Evolutionary conservation across 2,888 invertebrate species (phyloP).

Genomic region (Sclerodermus sp.): DNA sequence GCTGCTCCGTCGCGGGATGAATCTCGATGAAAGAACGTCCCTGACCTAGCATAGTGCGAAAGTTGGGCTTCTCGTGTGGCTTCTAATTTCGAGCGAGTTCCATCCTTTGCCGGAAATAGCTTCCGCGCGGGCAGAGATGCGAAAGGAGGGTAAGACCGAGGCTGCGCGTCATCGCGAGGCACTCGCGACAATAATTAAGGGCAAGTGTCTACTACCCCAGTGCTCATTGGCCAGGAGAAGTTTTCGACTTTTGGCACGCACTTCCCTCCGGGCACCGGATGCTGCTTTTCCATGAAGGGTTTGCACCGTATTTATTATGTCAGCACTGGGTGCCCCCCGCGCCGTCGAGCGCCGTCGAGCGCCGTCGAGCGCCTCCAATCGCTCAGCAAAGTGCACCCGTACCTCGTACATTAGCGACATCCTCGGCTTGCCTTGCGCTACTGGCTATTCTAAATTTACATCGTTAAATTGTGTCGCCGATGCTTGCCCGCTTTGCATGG

Average conservation of each 20-base stretch:
- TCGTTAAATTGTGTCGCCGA: constrained; percentile 22
- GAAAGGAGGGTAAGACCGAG: constrained; percentile 17
- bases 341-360: background rate
- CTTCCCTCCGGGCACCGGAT: constrained; percentile 25
- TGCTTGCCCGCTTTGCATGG: constrained; percentile 11
- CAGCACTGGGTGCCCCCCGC: constrained; percentile 2
- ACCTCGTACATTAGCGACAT: constrained; percentile 23
- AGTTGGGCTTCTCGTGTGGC: constrained; percentile 9
- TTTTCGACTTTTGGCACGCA: constrained; percentile 35
- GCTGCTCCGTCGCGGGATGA: no score
- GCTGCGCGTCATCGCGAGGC: constrained; percentile 6
- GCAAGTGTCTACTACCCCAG: constrained; percentile 13
- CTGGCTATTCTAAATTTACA: constrained; percentile 25
- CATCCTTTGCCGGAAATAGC: constrained; percentile 31
- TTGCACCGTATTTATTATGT: constrained; percentile 32
- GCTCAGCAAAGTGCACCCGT: constrained; percentile 15
- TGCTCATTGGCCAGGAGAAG: background rate
- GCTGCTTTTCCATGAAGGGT: constrained; percentile 31
- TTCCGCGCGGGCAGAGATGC: constrained; percentile 14
- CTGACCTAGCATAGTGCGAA: constrained; percentile 30
- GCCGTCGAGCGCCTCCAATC: background rate
- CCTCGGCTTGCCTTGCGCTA: constrained; percentile 18
- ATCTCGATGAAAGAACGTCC: no score
- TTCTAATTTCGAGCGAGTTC: constrained; percentile 29
- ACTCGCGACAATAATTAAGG: constrained; percentile 27